Percentiles rank a stretch among this genome's conserved stretches.
Evolutionary conservation across 1,140 invertebrate species (phyloP).

Genomic region (Hirudo medicinalis): DNA sequence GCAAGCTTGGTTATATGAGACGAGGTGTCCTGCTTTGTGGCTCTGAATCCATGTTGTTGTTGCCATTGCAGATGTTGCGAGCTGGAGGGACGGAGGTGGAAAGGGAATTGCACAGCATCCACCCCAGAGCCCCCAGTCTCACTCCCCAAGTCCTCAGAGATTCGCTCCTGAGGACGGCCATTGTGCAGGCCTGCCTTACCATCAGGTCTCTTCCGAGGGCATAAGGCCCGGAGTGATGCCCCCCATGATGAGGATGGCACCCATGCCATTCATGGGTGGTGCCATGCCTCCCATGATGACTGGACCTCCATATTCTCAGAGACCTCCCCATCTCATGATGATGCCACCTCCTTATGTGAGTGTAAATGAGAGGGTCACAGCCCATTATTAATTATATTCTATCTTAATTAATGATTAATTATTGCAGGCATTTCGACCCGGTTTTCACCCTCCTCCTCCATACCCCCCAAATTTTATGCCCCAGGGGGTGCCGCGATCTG

Average conservation of each 20-base stretch:
- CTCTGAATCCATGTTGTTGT: background rate
- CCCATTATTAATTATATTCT: background rate
- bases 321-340: background rate
- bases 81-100: constrained; percentile 42
- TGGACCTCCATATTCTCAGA: background rate
- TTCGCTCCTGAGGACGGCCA: background rate
- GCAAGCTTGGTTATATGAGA: too few species aligned
- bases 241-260: background rate
- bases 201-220: background rate
- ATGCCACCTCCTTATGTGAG: constrained; percentile 17
- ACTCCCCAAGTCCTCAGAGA: constrained; percentile 26
- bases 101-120: constrained; percentile 6
- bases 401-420: background rate
- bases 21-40: too few species aligned
- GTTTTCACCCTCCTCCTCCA: constrained; percentile 12
- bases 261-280: background rate
- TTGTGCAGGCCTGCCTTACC: background rate
- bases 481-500: constrained; percentile 1
- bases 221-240: background rate
- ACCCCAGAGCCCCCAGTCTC: constrained; percentile 18
- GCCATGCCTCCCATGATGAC: background rate
- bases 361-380: background rate
- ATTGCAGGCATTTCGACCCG: constrained; percentile 14
- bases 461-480: constrained; percentile 16
- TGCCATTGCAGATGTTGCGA: constrained; percentile 28